phyloP scores from a whole-genome alignment of 2,113 vertebrate genomes.

The Dasyurus viverrinus region DNA sequence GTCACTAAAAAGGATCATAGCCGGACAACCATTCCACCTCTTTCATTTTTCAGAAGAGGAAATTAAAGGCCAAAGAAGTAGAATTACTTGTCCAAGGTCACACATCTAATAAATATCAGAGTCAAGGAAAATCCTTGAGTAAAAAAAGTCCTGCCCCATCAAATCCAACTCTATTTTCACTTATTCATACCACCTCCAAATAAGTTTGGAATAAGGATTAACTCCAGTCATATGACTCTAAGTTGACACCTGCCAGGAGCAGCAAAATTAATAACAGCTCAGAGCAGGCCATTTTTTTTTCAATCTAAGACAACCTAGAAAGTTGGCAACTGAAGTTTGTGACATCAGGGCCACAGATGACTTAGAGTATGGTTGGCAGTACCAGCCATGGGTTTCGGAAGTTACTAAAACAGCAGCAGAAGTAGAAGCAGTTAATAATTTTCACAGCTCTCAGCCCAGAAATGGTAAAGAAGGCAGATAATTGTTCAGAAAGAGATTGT shows the following conservation, averaged over 20 bases:
- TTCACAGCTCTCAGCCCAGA: background rate
- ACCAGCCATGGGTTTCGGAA: background rate
- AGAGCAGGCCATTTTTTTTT: background rate
- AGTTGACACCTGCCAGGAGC: background rate
- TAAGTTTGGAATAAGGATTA: background rate
- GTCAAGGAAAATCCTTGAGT: background rate
- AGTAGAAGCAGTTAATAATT: background rate
- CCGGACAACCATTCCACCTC: background rate
- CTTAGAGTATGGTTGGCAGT: background rate
- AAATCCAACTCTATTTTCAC: background rate
- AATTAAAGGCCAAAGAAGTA: background rate
- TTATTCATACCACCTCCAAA: background rate
- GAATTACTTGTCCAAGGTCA: background rate
- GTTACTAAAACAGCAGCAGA: background rate
- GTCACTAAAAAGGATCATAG: background rate
- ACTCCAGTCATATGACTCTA: background rate
- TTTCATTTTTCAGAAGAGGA: background rate
- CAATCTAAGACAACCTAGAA: background rate
- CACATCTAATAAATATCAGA: background rate
- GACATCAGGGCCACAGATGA: background rate
- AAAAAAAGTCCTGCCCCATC: background rate
- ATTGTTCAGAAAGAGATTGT: background rate
- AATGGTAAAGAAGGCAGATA: background rate
- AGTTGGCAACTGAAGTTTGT: background rate
- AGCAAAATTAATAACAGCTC: background rate